A percentile compares a stretch with the other conserved stretches of the same genome.
Evolutionary conservation across 1,140 invertebrate species (phyloP).

Genomic region (Branchinecta lynchi): DNA sequence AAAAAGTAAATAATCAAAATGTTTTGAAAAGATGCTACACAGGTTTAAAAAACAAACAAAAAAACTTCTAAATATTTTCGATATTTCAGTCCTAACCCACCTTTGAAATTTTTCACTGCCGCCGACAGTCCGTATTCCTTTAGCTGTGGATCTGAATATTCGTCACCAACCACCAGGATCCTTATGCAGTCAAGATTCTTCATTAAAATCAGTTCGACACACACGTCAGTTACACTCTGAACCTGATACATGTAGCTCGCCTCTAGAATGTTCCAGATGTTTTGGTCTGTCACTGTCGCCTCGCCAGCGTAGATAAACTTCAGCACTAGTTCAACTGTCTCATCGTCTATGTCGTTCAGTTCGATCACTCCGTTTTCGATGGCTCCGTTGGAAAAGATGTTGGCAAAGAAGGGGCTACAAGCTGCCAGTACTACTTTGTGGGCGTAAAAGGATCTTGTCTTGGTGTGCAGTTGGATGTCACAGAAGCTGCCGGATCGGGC

Average conservation of each 20-base stretch:
- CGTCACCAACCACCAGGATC: neutral
- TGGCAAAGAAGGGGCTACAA: neutral
- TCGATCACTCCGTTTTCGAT: neutral
- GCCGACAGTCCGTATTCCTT: neutral
- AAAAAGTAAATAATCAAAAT: too few species aligned
- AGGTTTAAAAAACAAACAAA: too few species aligned
- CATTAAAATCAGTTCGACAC: neutral
- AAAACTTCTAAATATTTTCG: too few species aligned
- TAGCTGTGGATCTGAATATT: neutral
- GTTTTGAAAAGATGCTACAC: too few species aligned
- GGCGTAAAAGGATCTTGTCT: neutral
- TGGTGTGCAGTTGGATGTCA: neutral
- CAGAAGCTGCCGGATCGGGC: neutral
- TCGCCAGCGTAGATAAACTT: constrained; percentile 1
- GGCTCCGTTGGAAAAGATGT: neutral
- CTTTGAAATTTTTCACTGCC: neutral
- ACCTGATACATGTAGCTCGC: neutral
- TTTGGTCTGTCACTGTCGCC: neutral
- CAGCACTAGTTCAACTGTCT: neutral
- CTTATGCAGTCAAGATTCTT: neutral
- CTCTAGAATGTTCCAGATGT: neutral
- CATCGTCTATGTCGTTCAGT: neutral
- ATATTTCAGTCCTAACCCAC: neutral
- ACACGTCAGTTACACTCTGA: neutral
- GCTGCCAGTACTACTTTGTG: neutral